A percentile compares a stretch with the other conserved stretches of the same genome.
Evolutionary conservation across 2,888 invertebrate genomes (phyloP).

Genomic region (Fissipunctia ypsillon): DNA sequence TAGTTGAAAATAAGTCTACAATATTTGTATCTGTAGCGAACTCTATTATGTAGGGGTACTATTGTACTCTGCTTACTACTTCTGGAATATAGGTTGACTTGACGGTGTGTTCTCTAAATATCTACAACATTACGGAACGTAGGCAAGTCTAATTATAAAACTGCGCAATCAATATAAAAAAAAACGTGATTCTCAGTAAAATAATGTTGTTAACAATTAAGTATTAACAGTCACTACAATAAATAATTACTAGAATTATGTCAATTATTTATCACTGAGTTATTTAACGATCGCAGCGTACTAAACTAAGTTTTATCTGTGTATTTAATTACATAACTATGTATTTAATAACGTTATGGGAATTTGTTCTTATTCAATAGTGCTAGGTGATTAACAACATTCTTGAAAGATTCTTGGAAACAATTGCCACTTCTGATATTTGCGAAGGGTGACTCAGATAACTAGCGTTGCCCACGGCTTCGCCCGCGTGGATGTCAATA

Average conservation of each 20-base stretch:
- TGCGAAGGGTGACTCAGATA: neutral
- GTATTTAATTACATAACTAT: conserved; percentile 28
- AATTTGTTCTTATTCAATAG: conserved; percentile 18
- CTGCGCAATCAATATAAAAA: conserved; percentile 21
- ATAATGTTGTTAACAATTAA: conserved; percentile 45
- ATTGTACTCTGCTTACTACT: neutral
- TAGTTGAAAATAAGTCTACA: neutral
- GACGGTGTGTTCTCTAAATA: neutral
- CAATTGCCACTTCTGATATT: neutral
- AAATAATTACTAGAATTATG: conserved; percentile 42
- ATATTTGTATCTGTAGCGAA: neutral
- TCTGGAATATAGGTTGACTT: neutral
- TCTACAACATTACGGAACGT: neutral
- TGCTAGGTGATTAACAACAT: conserved; percentile 2
- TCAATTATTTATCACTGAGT: conserved; percentile 34
- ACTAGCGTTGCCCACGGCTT: too few species aligned
- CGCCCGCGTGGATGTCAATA: too few species aligned
- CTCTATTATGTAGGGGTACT: neutral
- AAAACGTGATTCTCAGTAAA: conserved; percentile 32
- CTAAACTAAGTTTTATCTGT: conserved; percentile 20
- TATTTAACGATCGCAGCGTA: conserved; percentile 18
- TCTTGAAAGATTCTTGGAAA: neutral
- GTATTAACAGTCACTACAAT: conserved; percentile 13
- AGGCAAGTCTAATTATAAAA: neutral
- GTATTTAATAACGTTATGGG: conserved; percentile 23